Evolutionary conservation across 2,113 vertebrate species (phyloP).

Genomic region (Corythornis vintsioides): DNA sequence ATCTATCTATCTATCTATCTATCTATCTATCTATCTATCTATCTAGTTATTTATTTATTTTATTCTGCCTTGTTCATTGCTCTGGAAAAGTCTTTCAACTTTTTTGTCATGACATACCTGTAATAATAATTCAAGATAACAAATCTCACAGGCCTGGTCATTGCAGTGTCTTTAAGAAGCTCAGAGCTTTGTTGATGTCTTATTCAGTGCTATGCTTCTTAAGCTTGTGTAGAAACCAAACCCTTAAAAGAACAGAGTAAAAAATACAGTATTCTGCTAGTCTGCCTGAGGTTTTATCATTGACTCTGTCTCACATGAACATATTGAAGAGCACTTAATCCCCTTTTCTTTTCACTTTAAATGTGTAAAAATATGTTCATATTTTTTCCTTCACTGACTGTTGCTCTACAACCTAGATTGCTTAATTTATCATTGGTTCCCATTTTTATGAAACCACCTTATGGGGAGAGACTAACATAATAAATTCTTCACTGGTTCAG

Average conservation of each 20-base stretch:
- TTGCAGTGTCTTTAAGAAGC: background rate
- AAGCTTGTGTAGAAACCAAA: background rate
- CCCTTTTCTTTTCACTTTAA: background rate
- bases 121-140: background rate
- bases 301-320: background rate
- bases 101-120: background rate
- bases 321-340: background rate
- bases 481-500: conserved; percentile 5
- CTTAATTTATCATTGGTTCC: background rate
- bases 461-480: background rate
- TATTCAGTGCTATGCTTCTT: background rate
- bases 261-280: background rate
- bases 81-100: background rate
- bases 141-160: background rate
- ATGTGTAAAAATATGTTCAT: background rate
- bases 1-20: no score
- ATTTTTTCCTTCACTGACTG: background rate
- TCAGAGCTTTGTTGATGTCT: background rate
- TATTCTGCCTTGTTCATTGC: background rate
- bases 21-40: no score
- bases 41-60: background rate
- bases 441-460: background rate
- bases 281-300: background rate
- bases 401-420: background rate
- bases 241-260: background rate